phyloP scores from a whole-genome alignment of 2,888 invertebrate genomes.

The Lasius platythorax region DNA sequence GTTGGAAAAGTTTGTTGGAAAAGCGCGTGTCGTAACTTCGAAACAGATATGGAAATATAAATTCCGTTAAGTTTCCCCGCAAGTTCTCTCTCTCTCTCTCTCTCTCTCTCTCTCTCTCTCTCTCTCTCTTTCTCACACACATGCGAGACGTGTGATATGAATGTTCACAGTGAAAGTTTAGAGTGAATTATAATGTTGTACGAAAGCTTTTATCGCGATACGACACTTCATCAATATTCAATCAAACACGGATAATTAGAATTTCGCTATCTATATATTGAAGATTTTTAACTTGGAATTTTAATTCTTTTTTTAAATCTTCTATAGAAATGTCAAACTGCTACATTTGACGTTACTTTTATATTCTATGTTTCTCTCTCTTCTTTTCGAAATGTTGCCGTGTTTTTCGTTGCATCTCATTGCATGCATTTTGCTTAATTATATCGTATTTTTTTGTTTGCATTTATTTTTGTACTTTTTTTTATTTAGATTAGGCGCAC shows the following conservation, averaged over 20 bases:
- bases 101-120: not conserved
- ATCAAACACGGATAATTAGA: not conserved
- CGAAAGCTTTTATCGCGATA: constrained; percentile 1
- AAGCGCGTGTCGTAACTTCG: not conserved
- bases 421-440: not conserved
- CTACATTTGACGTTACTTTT: not conserved
- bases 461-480: not conserved
- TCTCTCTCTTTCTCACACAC: no score
- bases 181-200: not conserved
- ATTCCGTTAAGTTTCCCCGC: constrained; percentile 2
- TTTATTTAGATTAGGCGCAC: not conserved
- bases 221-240: constrained; percentile 8
- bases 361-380: not conserved
- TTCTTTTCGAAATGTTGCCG: no score
- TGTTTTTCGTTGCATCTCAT: not conserved
- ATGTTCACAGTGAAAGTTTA: not conserved
- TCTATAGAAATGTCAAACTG: not conserved
- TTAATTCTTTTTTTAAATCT: not conserved
- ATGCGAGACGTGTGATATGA: not conserved
- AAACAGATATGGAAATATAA: constrained; percentile 17
- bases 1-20: not conserved
- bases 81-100: not conserved
- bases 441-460: not conserved
- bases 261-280: not conserved
- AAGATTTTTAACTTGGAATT: not conserved